A percentile compares a stretch with the other conserved stretches of the same genome.
Conservation (phyloP, 2,113 vertebrate genomes). For the Antigone vipio region DNA sequence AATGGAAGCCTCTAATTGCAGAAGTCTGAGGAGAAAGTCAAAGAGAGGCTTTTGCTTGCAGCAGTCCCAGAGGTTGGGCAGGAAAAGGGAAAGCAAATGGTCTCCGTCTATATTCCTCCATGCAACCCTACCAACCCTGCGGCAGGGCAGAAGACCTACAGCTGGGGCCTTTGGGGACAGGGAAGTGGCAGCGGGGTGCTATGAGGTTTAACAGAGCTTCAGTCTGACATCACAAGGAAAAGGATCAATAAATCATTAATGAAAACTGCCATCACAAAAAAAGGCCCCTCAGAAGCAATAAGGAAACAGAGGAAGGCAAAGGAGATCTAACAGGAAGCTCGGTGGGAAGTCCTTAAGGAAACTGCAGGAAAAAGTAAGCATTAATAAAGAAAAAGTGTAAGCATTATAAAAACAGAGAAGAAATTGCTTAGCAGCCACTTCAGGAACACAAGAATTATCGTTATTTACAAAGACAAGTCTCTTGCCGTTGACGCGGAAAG, state of each 20-base stretch:
- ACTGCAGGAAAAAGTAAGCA: neutral
- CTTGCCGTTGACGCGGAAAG: neutral
- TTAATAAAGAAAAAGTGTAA: neutral
- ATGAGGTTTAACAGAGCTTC: neutral
- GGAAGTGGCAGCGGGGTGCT: neutral
- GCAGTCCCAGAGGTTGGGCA: neutral
- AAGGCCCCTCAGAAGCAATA: neutral
- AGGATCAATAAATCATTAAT: neutral
- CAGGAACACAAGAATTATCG: neutral
- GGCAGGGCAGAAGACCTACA: neutral
- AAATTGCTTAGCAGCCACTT: neutral
- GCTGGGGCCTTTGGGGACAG: neutral
- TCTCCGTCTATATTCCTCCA: neutral
- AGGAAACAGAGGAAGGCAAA: neutral
- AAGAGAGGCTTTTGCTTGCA: neutral
- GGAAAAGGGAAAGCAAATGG: neutral
- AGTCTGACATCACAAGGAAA: neutral
- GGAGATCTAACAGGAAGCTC: neutral
- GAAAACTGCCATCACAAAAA: neutral
- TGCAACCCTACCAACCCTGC: neutral
- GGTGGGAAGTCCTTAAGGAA: neutral
- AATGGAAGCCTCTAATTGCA: slow-evolving; percentile 17
- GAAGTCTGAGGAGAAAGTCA: neutral
- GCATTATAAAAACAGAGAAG: neutral
- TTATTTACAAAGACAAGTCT: neutral